phyloP scores from a whole-genome alignment of 2,888 invertebrate genomes.

The Caenorhabditis sulstoni region DNA sequence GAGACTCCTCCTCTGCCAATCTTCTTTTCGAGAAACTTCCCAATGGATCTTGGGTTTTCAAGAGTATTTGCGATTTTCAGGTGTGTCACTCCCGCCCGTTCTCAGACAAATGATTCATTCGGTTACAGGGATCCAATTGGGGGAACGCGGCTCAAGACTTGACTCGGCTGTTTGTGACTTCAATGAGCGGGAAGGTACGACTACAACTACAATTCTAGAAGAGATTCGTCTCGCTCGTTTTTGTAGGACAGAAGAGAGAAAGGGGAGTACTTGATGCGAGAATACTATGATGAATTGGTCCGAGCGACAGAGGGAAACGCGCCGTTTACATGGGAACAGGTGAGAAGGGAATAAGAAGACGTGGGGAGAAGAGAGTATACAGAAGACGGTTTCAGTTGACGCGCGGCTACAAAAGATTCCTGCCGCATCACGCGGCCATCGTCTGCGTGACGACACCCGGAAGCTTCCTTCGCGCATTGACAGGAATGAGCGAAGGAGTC shows the following conservation, averaged over 20 bases:
- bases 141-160: constrained; percentile 55
- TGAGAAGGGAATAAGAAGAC: not conserved
- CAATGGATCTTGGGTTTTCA: constrained; percentile 26
- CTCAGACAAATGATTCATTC: not conserved
- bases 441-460: constrained; percentile 38
- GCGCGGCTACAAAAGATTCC: constrained; percentile 35
- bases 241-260: constrained; percentile 45
- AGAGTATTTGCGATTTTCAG: constrained; percentile 46
- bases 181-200: constrained; percentile 48
- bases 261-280: constrained; percentile 22
- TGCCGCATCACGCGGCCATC: constrained; percentile 40
- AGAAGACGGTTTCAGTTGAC: constrained; percentile 16
- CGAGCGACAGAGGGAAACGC: constrained; percentile 7
- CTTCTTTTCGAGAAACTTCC: constrained; percentile 22
- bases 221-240: not conserved
- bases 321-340: constrained; percentile 43
- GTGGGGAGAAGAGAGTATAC: not conserved
- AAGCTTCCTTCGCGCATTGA: constrained; percentile 7
- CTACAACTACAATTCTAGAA: no score
- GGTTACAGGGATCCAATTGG: constrained; percentile 42
- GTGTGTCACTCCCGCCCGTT: no score
- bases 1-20: constrained; percentile 41
- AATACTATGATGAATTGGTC: constrained; percentile 41
- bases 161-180: constrained; percentile 39
- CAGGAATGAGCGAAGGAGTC: constrained; percentile 9